phyloP scores from a whole-genome alignment of 2,797 vertebrate genomes.

The Alcedo quadribrachys region DNA sequence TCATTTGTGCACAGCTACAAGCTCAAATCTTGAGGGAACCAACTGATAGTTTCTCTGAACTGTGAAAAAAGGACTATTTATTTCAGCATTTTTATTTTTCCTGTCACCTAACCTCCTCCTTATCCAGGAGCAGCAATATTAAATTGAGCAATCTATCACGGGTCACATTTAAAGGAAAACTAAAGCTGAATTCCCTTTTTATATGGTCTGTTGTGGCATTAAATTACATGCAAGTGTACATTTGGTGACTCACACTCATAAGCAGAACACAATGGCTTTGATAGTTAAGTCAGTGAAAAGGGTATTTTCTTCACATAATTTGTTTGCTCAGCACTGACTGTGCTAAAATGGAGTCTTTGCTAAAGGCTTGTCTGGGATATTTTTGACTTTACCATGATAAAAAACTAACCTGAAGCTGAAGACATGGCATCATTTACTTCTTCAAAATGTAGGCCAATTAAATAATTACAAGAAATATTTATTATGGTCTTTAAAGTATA shows the following conservation, averaged over 20 bases:
- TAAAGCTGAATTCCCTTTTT: background rate
- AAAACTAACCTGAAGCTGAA: background rate
- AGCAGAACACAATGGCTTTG: background rate
- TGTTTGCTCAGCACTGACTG: background rate
- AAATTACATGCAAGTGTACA: background rate
- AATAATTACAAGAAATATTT: background rate
- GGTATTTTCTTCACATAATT: background rate
- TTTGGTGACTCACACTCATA: background rate
- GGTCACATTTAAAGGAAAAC: background rate
- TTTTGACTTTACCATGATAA: background rate
- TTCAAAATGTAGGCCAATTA: background rate
- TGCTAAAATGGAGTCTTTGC: background rate
- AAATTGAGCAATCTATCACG: background rate
- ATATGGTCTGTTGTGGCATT: background rate
- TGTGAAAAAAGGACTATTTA: background rate
- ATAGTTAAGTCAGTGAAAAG: background rate
- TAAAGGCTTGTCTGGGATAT: background rate
- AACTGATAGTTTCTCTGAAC: background rate
- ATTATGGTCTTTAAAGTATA: background rate
- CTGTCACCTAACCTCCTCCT: background rate
- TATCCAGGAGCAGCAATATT: background rate
- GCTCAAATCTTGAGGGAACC: background rate
- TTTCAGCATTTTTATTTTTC: background rate
- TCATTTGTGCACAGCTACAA: background rate
- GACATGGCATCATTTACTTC: background rate